Evolutionary conservation across 1,140 invertebrate genomes (phyloP).

Genomic region (Drosophila takahashii): DNA sequence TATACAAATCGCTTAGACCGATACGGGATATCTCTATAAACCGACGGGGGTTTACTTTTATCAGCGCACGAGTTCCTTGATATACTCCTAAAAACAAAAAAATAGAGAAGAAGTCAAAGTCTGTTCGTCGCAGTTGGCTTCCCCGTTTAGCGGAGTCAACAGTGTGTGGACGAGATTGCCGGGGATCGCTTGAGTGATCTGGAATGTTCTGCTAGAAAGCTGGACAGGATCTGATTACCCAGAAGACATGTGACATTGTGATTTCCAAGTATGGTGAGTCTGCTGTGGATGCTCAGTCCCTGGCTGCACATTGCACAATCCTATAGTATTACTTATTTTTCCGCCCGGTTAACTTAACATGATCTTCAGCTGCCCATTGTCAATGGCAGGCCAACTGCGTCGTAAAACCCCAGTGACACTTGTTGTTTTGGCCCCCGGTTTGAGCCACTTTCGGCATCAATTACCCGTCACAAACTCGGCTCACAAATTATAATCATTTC

Average conservation of each 20-base stretch:
- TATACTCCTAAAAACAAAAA: not conserved
- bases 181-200: conserved; percentile 14
- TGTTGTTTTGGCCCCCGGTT: conserved; percentile 12
- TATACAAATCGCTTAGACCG: conserved; percentile 3
- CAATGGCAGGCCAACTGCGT: conserved; percentile 54
- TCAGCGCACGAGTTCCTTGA: conserved; percentile 24
- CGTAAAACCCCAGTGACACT: conserved; percentile 19
- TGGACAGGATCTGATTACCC: conserved; percentile 41
- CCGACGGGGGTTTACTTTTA: conserved; percentile 55
- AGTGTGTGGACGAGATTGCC: conserved; percentile 11
- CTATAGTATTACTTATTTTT: conserved; percentile 32
- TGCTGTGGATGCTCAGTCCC: conserved; percentile 47
- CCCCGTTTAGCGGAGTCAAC: conserved; percentile 23
- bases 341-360: conserved; percentile 76
- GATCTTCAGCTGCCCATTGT: conserved; percentile 74
- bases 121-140: conserved; percentile 29
- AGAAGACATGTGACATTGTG: conserved; percentile 2
- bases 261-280: conserved; percentile 14
- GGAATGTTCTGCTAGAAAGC: conserved; percentile 20
- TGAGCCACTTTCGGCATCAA: conserved; percentile 73
- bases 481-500: conserved; percentile 78
- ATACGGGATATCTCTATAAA: conserved; percentile 21
- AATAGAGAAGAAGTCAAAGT: conserved; percentile 20
- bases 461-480: conserved; percentile 64
- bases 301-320: conserved; percentile 64